phyloP scores from a whole-genome alignment of 2,113 vertebrate species.

The Pygoscelis antarcticus region DNA sequence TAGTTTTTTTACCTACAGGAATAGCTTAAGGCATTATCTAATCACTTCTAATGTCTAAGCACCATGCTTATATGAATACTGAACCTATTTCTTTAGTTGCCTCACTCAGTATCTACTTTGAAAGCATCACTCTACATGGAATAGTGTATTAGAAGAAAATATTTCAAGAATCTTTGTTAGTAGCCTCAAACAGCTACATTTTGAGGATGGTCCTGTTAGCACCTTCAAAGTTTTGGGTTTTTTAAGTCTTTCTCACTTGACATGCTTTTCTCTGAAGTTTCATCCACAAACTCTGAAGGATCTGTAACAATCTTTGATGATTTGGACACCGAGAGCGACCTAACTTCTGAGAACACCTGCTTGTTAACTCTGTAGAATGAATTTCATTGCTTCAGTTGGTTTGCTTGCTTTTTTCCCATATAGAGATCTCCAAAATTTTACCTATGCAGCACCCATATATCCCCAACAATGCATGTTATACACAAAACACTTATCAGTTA shows the following conservation, averaged over 20 bases:
- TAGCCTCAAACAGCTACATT: not conserved
- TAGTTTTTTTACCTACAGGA: not conserved
- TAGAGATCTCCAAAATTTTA: not conserved
- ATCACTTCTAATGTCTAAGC: not conserved
- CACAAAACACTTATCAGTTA: not conserved
- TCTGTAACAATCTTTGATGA: not conserved
- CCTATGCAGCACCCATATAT: not conserved
- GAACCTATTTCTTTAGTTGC: not conserved
- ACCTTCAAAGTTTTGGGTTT: not conserved
- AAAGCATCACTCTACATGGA: not conserved
- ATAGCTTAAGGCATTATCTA: not conserved
- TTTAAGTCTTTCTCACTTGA: not conserved
- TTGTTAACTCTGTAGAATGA: not conserved
- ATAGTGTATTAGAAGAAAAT: not conserved
- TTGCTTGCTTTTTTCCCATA: not conserved
- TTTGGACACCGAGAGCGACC: not conserved
- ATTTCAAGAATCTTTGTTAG: not conserved
- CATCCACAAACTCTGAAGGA: not conserved
- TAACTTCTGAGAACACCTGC: not conserved
- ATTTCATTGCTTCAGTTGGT: not conserved
- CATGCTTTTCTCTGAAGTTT: not conserved
- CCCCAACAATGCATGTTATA: not conserved
- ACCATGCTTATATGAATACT: rapidly evolving
- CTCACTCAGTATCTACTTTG: not conserved
- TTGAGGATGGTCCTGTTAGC: not conserved